Percentiles rank a stretch among this genome's conserved stretches.
Evolutionary conservation across 2,797 vertebrate genomes (phyloP).

Genomic region (Numenius phaeopus): DNA sequence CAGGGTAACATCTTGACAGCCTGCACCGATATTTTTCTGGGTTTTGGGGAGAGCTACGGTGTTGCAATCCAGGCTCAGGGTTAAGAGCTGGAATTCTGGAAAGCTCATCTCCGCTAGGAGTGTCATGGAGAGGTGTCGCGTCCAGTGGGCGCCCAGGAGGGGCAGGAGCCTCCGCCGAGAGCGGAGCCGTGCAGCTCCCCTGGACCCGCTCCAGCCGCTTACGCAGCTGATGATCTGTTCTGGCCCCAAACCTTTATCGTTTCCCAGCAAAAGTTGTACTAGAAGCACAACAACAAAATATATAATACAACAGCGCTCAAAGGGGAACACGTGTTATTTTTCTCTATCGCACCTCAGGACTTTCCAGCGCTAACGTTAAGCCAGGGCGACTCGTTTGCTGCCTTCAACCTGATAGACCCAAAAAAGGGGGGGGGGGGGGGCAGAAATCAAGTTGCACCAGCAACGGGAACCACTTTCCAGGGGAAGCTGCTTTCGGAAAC

Average conservation of each 20-base stretch:
- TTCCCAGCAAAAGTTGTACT: slow-evolving; percentile 32
- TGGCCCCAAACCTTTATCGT: slow-evolving; percentile 1
- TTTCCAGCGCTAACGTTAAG: not conserved
- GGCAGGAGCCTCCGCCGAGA: not conserved
- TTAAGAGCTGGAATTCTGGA: slow-evolving; percentile 9
- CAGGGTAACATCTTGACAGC: not conserved
- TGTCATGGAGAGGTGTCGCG: not conserved
- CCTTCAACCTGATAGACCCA: slow-evolving; percentile 20
- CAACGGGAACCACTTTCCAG: slow-evolving; percentile 18
- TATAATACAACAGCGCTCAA: not conserved
- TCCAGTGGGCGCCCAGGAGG: not conserved
- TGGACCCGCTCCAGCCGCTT: not conserved
- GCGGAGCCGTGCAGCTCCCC: not conserved
- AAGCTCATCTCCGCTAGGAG: not conserved
- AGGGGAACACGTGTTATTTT: not conserved
- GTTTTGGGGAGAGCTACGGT: not conserved
- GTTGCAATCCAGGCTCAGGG: slow-evolving; percentile 58
- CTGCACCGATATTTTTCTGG: not conserved
- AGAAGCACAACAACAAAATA: slow-evolving; percentile 26
- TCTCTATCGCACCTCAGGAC: not conserved
- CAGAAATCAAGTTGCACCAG: slow-evolving; percentile 49
- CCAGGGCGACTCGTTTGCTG: slow-evolving; percentile 68
- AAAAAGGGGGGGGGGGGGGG: not conserved
- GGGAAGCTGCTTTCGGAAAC: slow-evolving; percentile 67
- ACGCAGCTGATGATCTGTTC: not conserved